These are phyloP conservation scores for Palaemon carinicauda DNA, from an alignment of 1,140 invertebrate genomes.

Conservation along the genomic window DNA sequence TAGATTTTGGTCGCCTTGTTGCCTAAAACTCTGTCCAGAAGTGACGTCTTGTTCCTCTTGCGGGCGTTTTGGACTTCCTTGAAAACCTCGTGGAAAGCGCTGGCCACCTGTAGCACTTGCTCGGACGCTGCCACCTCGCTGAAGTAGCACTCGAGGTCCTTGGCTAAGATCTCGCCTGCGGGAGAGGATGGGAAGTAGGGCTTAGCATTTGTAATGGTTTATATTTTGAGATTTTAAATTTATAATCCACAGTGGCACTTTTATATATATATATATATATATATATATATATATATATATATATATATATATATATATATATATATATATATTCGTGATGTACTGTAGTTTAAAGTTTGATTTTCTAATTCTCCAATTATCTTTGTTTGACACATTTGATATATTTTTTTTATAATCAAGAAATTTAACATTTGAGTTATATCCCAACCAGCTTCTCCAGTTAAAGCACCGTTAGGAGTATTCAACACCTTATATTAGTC, in stretches of 20 bases:
- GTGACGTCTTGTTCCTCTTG: constrained; percentile 80
- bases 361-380: too few species aligned
- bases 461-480: too few species aligned
- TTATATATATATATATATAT: not conserved
- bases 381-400: too few species aligned
- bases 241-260: too few species aligned
- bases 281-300: not conserved
- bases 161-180: constrained; percentile 80
- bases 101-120: constrained; percentile 80
- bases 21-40: constrained; percentile 81
- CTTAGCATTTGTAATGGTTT: not conserved
- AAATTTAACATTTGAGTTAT: too few species aligned
- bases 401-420: too few species aligned
- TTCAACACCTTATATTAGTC: too few species aligned
- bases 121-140: constrained; percentile 89
- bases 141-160: constrained; percentile 84
- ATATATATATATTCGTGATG: not conserved
- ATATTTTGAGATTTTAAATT: not conserved
- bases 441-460: too few species aligned
- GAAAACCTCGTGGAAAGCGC: constrained; percentile 85
- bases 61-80: constrained; percentile 80
- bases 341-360: too few species aligned
- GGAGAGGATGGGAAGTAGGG: not conserved
- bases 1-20: constrained; percentile 75
- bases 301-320: not conserved